These are phyloP conservation scores for Corvus moneduloides DNA, from an alignment of 2,113 vertebrate species.

Conservation along the genomic window DNA sequence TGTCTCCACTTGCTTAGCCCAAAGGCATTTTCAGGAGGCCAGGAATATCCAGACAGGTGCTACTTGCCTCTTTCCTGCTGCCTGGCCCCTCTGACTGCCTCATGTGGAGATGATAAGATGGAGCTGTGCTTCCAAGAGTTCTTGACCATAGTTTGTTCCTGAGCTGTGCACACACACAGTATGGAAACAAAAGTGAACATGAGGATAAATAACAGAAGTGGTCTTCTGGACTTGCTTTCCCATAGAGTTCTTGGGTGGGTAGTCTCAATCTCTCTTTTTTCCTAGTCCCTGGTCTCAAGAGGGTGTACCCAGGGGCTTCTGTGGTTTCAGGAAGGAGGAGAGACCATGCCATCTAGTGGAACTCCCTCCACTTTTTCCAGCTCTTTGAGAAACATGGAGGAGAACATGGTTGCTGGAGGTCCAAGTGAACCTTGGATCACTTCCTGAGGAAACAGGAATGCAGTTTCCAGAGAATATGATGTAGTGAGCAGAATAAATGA, in stretches of 20 bases:
- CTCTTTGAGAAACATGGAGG: background rate
- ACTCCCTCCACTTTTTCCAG: background rate
- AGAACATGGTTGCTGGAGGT: background rate
- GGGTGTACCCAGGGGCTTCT: background rate
- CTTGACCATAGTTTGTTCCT: background rate
- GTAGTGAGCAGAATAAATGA: background rate
- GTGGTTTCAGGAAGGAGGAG: background rate
- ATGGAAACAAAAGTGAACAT: background rate
- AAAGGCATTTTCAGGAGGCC: background rate
- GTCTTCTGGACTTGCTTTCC: background rate
- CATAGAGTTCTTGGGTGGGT: background rate
- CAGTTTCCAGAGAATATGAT: background rate
- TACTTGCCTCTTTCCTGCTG: background rate
- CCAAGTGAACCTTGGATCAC: background rate
- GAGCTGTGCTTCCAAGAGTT: background rate
- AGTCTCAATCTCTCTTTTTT: background rate
- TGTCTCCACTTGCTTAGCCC: conserved; percentile 6
- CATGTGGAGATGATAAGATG: background rate
- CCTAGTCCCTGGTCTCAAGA: background rate
- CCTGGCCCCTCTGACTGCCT: background rate
- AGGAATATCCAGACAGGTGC: background rate
- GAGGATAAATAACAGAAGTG: background rate
- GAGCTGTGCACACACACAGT: background rate
- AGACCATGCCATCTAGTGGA: background rate
- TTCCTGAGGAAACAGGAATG: background rate